Evolutionary conservation across 2,797 vertebrate genomes (phyloP).

Genomic region (Argentina silus): DNA sequence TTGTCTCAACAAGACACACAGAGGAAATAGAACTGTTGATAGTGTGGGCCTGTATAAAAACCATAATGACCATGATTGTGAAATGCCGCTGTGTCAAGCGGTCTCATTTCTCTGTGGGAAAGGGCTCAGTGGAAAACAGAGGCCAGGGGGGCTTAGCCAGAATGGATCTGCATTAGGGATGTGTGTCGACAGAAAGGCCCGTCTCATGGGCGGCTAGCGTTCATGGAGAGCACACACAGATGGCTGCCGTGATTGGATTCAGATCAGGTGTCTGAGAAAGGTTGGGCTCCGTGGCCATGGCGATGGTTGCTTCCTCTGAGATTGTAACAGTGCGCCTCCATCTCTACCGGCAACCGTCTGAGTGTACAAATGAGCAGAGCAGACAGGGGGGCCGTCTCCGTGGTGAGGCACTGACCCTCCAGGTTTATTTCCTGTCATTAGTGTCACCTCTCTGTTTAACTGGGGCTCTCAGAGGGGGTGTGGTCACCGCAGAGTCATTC

Average conservation of each 20-base stretch:
- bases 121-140: background rate
- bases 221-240: slow-evolving; percentile 9
- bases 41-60: background rate
- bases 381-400: slow-evolving; percentile 40
- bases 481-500: slow-evolving; percentile 5
- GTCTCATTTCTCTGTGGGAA: background rate
- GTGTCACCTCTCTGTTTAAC: slow-evolving; percentile 38
- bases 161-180: slow-evolving; percentile 35
- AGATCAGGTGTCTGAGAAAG: slow-evolving; percentile 66
- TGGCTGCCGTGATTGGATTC: slow-evolving; percentile 54
- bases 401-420: slow-evolving; percentile 28
- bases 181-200: background rate
- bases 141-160: background rate
- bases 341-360: slow-evolving; percentile 50
- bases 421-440: slow-evolving; percentile 44
- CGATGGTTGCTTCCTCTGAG: slow-evolving; percentile 60
- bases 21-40: background rate
- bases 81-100: slow-evolving; percentile 23
- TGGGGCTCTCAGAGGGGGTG: slow-evolving; percentile 31
- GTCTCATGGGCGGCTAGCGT: background rate
- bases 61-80: background rate
- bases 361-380: slow-evolving; percentile 47
- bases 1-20: background rate
- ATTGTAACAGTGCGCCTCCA: slow-evolving; percentile 56
- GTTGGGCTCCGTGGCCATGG: slow-evolving; percentile 48